Conservation (phyloP, 2,113 vertebrate genomes). For the Austrofundulus limnaeus region DNA sequence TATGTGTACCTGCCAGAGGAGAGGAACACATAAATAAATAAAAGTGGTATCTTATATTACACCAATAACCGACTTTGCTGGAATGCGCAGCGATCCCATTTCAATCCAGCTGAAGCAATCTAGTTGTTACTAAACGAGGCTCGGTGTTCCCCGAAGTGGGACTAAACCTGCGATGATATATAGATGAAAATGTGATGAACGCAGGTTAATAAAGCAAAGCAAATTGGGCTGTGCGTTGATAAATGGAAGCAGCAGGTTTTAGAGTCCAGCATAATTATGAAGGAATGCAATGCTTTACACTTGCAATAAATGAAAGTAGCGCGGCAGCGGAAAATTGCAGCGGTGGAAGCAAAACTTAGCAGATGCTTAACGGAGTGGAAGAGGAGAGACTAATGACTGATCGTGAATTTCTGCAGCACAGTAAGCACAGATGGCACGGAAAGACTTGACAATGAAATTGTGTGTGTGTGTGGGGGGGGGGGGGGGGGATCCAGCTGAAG, state of each 20-base stretch:
- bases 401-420: constrained; percentile 40
- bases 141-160: constrained; percentile 28
- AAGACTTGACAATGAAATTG: constrained; percentile 18
- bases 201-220: constrained; percentile 21
- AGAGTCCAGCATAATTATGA: neutral
- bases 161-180: constrained; percentile 14
- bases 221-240: constrained; percentile 15
- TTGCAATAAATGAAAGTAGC: constrained; percentile 9
- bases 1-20: constrained; percentile 70
- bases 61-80: constrained; percentile 62
- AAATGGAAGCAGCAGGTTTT: constrained; percentile 9
- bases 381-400: constrained; percentile 43
- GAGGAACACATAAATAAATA: too few species aligned
- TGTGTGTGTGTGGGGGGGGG: too few species aligned
- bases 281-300: neutral
- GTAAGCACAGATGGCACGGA: constrained; percentile 50
- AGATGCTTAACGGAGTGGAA: constrained; percentile 35
- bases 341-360: constrained; percentile 17
- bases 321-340: neutral
- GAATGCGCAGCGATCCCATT: constrained; percentile 58
- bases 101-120: constrained; percentile 40
- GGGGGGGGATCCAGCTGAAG: constrained; percentile 19
- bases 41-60: constrained; percentile 67
- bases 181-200: constrained; percentile 21
- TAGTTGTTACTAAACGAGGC: constrained; percentile 33